Evolutionary conservation across 92 coral and sea anemone genomes (phyloP).

Genomic region (Epizoanthus fatuus): DNA sequence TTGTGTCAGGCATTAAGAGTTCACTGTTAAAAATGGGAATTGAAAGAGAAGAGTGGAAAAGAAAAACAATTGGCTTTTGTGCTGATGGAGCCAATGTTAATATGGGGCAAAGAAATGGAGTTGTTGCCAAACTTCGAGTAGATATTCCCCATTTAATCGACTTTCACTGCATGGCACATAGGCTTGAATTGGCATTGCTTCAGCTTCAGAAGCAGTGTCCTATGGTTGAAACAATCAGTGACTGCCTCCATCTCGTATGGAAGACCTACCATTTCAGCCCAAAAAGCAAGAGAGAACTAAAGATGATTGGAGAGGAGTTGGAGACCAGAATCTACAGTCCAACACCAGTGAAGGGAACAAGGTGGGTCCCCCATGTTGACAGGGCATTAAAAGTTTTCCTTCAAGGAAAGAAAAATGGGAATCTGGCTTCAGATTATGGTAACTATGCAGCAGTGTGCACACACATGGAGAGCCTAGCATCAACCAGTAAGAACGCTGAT

Average conservation of each 20-base stretch:
- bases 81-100: slow-evolving; percentile 43
- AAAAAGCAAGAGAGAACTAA: slow-evolving; percentile 37
- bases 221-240: slow-evolving; percentile 19
- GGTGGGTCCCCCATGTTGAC: slow-evolving; percentile 61
- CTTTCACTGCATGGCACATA: slow-evolving; percentile 46
- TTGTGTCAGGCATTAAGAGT: not conserved
- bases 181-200: slow-evolving; percentile 29
- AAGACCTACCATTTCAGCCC: slow-evolving; percentile 53
- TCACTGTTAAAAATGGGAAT: not conserved
- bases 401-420: slow-evolving; percentile 41
- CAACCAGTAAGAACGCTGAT: slow-evolving; percentile 19
- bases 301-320: slow-evolving; percentile 31
- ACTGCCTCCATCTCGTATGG: slow-evolving; percentile 48
- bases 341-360: slow-evolving; percentile 45
- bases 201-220: slow-evolving; percentile 13
- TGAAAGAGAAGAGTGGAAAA: slow-evolving; percentile 5
- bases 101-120: slow-evolving; percentile 45
- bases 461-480: slow-evolving; percentile 34
- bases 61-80: slow-evolving; percentile 27
- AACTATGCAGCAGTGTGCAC: slow-evolving; percentile 34
- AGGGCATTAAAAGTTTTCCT: slow-evolving; percentile 46
- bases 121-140: slow-evolving; percentile 16
- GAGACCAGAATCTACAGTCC: slow-evolving; percentile 41
- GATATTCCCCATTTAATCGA: slow-evolving; percentile 24
- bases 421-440: slow-evolving; percentile 19